Conservation (phyloP, 2,113 vertebrate genomes). For the Rhea pennata region DNA sequence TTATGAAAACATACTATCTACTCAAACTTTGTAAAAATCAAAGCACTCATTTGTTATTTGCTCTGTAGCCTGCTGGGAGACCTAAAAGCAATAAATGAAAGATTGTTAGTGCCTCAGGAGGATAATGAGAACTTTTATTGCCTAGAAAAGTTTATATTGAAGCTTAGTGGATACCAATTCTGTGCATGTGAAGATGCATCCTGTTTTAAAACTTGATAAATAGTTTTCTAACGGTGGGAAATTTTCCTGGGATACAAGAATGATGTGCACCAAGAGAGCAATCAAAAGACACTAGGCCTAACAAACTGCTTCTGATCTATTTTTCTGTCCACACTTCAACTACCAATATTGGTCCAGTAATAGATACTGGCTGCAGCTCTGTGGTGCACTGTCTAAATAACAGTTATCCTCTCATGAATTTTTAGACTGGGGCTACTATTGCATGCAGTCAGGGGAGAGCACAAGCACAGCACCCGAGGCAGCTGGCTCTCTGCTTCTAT, state of each 20-base stretch:
- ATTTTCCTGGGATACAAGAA: background rate
- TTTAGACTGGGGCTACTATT: background rate
- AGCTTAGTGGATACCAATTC: background rate
- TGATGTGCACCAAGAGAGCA: background rate
- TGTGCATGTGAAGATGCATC: background rate
- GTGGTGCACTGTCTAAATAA: background rate
- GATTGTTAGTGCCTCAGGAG: background rate
- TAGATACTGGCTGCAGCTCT: background rate
- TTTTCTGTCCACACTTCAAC: background rate
- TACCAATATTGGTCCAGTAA: background rate
- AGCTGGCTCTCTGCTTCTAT: accelerated
- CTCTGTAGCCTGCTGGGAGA: background rate
- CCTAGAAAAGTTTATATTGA: background rate
- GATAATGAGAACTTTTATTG: constrained; percentile 1
- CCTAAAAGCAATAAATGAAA: background rate
- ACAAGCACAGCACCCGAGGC: background rate
- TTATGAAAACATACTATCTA: constrained; percentile 16
- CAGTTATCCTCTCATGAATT: accelerated
- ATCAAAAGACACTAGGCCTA: background rate
- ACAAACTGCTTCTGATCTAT: background rate
- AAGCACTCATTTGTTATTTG: background rate
- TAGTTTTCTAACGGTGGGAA: background rate
- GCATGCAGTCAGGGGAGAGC: background rate
- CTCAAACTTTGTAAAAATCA: constrained; percentile 15
- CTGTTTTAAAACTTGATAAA: background rate